Evolutionary conservation across 2,888 invertebrate species (phyloP), one percentile per base, ranked within the genome.

Genomic region (Odontomyia ornata): DNA sequence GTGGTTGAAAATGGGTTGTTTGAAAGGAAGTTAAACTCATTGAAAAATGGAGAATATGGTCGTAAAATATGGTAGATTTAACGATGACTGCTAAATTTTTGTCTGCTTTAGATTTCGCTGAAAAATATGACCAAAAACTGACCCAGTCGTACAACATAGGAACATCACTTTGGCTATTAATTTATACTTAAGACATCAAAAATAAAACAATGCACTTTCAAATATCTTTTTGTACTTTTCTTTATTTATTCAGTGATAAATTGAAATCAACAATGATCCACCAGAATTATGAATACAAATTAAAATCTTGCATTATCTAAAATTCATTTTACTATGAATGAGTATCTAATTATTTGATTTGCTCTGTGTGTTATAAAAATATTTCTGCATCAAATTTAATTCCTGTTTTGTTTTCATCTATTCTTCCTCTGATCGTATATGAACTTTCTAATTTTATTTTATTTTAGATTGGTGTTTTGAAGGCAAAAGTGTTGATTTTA

Each of bases 241-340:
- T 28, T 64, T 60, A n/a, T n/a, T 60, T 60, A 36, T 60, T 60
- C 57, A 25, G 36, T 25, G n/a, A 28, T 28, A 64, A 64, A 28
- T 60, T 23, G 15, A 64, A 64, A 64, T n/a, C 15, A 64, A 64
- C 28, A 64, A 64, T 30, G 30, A 64, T 64, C 25, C 64, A 18
- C 28, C 28, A 64, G 15, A 28, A 13, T 64, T 3, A 2, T 7
- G 2, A 30, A 13, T 64, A 27, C 15, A 30, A 64, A 64, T 28
- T 64, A 30, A 64, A 27, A 23, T 4, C 21, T 11, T 25, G 5
- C 7, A 25, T 25, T 60, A 0, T 60, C 21, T 21, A 21, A 15
- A n/a, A 13, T 1, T 60, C 18, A n/a, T 60, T 25, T 25, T 60
- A 3, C 3, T 60, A n/a, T 60, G 13, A 3, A 60, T 60, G 21